phyloP scores from a whole-genome alignment of 2,113 vertebrate genomes.

The Acinonyx jubatus region DNA sequence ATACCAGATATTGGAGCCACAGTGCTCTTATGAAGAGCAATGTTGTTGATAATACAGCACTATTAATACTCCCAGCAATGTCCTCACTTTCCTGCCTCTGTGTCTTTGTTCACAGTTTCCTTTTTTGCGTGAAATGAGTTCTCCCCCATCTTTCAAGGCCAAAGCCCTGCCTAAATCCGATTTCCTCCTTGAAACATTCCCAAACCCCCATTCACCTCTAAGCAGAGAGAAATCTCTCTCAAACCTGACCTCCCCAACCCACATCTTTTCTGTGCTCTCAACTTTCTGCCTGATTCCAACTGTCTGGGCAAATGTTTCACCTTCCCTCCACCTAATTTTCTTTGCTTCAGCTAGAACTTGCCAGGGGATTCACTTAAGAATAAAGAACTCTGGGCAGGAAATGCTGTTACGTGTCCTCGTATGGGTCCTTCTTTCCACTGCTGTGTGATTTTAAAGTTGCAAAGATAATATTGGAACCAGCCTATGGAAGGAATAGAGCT shows the following conservation, averaged over 20 bases:
- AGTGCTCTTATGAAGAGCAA: not conserved
- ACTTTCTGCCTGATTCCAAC: not conserved
- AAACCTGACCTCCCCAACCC: not conserved
- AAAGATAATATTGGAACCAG: not conserved
- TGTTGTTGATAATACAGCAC: not conserved
- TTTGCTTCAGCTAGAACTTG: not conserved
- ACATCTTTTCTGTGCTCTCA: not conserved
- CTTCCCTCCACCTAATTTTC: not conserved
- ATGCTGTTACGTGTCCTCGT: not conserved
- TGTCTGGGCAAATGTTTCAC: not conserved
- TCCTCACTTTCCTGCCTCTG: not conserved
- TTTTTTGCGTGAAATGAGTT: constrained; percentile 34
- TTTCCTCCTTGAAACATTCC: not conserved
- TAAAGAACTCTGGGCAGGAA: not conserved
- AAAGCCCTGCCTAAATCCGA: not conserved
- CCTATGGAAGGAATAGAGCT: not conserved
- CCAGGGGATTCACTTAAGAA: not conserved
- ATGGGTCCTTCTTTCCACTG: not conserved
- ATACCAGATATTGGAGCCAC: not conserved
- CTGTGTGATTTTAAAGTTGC: not conserved
- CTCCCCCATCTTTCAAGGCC: not conserved
- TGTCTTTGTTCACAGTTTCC: constrained; percentile 63
- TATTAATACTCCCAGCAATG: not conserved
- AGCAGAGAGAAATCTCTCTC: not conserved
- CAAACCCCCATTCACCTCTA: not conserved